These are phyloP conservation scores for Anguilla japonica DNA, from an alignment of 2,113 vertebrate species.

Conservation along the genomic window DNA sequence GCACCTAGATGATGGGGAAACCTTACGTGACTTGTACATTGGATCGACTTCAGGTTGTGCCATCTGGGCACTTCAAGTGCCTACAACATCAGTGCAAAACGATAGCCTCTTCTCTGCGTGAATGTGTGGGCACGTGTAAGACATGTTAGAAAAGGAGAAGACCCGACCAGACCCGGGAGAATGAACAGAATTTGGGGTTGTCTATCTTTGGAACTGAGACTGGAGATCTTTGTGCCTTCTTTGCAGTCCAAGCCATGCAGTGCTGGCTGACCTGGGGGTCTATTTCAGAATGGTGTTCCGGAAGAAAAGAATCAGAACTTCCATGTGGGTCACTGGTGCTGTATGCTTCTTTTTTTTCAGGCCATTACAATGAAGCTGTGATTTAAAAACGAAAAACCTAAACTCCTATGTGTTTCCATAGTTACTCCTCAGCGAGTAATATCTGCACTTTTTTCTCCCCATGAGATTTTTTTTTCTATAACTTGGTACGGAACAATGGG, in stretches of 20 bases:
- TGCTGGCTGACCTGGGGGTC: not conserved
- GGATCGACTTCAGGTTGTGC: not conserved
- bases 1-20: conserved; percentile 3
- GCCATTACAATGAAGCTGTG: conserved; percentile 15
- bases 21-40: conserved; percentile 3
- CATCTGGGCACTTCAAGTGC: not conserved
- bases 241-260: not conserved
- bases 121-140: not conserved
- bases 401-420: conserved; percentile 11
- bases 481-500: conserved; percentile 83
- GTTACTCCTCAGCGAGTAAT: conserved; percentile 32
- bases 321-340: not conserved
- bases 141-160: not conserved
- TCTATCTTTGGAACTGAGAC: not conserved
- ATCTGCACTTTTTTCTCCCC: conserved; percentile 74
- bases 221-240: not conserved
- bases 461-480: conserved; percentile 80
- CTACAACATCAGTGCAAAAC: not conserved
- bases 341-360: not conserved
- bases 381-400: conserved; percentile 6
- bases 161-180: not conserved
- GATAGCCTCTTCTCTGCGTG: not conserved
- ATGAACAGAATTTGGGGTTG: not conserved
- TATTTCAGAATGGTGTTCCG: not conserved
- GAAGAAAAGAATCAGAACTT: not conserved